A percentile compares a stretch with the other conserved stretches of the same genome.
Conservation (phyloP, 2,888 invertebrate genomes). For the Nebria brevicollis region DNA sequence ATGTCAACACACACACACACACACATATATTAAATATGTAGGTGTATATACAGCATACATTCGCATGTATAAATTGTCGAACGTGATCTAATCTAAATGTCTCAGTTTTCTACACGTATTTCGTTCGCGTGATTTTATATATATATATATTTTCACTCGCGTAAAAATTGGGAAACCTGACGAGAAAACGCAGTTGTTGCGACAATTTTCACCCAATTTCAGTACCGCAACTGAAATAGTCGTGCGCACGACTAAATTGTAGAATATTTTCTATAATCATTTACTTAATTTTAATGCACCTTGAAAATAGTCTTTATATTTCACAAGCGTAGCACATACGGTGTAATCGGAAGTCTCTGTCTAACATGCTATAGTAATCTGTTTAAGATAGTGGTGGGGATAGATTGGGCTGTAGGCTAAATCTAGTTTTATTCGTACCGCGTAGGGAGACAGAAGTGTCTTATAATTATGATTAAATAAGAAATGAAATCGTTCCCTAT, state of each 20-base stretch:
- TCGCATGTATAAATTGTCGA: constrained; percentile 26
- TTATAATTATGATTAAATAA: too few relatives aligned
- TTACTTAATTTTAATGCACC: too few relatives aligned
- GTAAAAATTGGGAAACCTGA: neutral
- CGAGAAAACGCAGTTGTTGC: neutral
- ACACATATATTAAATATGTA: too few relatives aligned
- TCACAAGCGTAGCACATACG: too few relatives aligned
- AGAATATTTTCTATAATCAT: neutral
- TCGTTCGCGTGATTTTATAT: neutral
- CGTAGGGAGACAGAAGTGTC: too few relatives aligned
- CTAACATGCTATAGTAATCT: too few relatives aligned
- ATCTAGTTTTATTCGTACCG: too few relatives aligned
- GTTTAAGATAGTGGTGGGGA: too few relatives aligned
- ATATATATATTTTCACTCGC: neutral
- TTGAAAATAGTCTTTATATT: too few relatives aligned
- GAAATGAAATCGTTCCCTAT: too few relatives aligned
- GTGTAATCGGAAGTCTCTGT: too few relatives aligned
- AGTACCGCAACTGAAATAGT: neutral
- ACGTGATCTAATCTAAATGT: constrained; percentile 46
- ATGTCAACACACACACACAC: neutral
- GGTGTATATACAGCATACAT: neutral
- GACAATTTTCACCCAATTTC: neutral
- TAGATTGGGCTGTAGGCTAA: too few relatives aligned
- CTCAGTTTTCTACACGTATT: constrained; percentile 32
- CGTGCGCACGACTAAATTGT: neutral